Conservation (phyloP, 2,113 vertebrate genomes). For the Equus przewalskii region DNA sequence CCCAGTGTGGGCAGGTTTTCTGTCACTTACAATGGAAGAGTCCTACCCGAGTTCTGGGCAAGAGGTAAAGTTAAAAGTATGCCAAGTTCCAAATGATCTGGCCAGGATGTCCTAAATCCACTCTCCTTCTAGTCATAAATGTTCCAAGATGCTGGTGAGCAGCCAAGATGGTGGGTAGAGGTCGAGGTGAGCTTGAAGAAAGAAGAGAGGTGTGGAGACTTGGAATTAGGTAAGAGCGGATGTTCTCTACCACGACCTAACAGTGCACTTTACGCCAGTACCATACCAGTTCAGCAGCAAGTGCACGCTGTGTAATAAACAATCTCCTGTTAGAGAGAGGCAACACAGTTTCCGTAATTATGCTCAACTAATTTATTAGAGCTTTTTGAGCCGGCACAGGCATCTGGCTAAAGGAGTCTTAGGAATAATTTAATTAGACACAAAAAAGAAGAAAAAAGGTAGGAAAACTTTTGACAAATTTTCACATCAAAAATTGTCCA, state of each 20-base stretch:
- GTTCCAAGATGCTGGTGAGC: background rate
- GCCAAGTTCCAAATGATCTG: background rate
- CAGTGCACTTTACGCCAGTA: no score
- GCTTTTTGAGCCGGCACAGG: background rate
- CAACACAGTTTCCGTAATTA: background rate
- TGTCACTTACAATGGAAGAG: background rate
- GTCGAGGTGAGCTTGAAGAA: background rate
- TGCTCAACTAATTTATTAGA: background rate
- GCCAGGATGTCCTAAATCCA: background rate
- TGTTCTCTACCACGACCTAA: background rate
- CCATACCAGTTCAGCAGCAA: fast-evolving
- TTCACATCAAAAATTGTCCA: conserved; percentile 39
- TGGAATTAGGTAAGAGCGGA: background rate
- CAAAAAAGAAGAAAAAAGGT: background rate
- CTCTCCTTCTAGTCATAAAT: background rate
- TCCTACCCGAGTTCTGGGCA: background rate
- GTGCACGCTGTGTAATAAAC: background rate
- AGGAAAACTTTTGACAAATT: conserved; percentile 56
- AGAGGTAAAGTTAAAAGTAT: background rate
- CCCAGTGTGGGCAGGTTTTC: background rate
- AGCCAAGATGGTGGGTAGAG: background rate
- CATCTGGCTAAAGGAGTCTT: background rate
- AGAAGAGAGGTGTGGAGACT: background rate
- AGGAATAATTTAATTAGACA: conserved; percentile 70
- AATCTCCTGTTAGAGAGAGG: background rate